Evolutionary conservation across 2,797 vertebrate species (phyloP).

Genomic region (Crocidura indochinensis): DNA sequence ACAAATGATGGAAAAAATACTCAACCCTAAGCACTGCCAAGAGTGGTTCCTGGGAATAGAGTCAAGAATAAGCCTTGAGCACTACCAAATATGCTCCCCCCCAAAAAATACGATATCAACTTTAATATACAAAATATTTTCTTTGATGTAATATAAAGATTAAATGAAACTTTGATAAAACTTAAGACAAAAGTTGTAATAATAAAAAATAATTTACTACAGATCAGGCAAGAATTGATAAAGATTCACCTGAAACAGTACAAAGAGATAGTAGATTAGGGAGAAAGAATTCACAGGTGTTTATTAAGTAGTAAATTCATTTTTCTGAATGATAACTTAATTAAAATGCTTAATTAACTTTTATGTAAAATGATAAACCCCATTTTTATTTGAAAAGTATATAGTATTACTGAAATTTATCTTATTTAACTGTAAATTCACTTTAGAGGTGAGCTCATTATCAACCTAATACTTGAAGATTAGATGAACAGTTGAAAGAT

Average conservation of each 20-base stretch:
- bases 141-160: constrained; percentile 2
- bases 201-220: neutral
- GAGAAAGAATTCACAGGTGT: neutral
- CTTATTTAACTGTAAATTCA: neutral
- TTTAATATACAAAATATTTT: constrained; percentile 24
- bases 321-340: constrained; percentile 29
- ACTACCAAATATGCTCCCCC: no score
- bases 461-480: constrained; percentile 10
- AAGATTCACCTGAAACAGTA: neutral
- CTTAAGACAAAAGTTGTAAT: neutral
- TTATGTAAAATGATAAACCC: neutral
- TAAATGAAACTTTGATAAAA: constrained; percentile 36
- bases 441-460: constrained; percentile 1
- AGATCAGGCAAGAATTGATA: constrained; percentile 7
- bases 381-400: constrained; percentile 27
- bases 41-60: no score
- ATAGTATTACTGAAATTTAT: constrained; percentile 2
- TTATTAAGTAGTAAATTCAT: constrained; percentile 3
- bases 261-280: neutral
- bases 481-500: constrained; percentile 5
- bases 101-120: neutral
- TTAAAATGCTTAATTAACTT: constrained; percentile 58
- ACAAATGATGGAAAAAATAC: no score
- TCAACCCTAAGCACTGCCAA: no score
- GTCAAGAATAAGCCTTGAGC: no score